Evolutionary conservation across 2,113 vertebrate species (phyloP).

Genomic region (Albula glossodonta): DNA sequence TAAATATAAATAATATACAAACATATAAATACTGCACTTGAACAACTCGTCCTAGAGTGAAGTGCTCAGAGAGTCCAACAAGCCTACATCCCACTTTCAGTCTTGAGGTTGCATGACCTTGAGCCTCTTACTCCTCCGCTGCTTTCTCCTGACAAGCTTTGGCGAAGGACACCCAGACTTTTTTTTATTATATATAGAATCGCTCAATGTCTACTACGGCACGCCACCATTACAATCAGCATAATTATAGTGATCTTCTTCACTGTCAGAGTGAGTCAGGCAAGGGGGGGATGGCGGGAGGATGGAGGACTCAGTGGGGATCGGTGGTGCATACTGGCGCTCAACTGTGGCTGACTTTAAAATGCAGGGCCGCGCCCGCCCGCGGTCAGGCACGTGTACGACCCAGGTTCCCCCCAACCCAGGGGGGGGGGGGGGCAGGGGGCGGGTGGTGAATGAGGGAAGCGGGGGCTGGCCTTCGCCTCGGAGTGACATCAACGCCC

Average conservation of each 20-base stretch:
- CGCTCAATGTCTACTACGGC: slow-evolving; percentile 24
- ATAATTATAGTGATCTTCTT: slow-evolving; percentile 60
- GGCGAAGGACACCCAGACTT: not conserved
- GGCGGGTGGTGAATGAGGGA: not conserved
- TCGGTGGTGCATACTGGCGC: not conserved
- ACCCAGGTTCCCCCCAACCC: not conserved
- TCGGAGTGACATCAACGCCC: slow-evolving; percentile 11
- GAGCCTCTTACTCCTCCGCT: not conserved
- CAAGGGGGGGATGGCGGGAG: not conserved
- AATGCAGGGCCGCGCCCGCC: slow-evolving; percentile 3
- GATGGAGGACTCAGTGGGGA: not conserved
- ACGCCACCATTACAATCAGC: slow-evolving; percentile 46
- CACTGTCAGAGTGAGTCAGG: slow-evolving; percentile 16
- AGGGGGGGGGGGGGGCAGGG: not conserved
- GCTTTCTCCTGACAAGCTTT: not conserved
- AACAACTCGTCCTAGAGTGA: not conserved
- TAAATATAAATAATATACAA: not conserved
- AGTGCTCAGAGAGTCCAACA: not conserved
- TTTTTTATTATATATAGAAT: slow-evolving; percentile 5
- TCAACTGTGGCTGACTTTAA: slow-evolving; percentile 14
- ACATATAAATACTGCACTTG: not conserved
- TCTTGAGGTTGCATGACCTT: not conserved
- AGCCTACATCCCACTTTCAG: not conserved
- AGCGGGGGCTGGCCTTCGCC: no score
- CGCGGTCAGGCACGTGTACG: not conserved